These are phyloP conservation scores for Zalophus californianus DNA, from an alignment of 2,797 vertebrate genomes.

Conservation along the genomic window DNA sequence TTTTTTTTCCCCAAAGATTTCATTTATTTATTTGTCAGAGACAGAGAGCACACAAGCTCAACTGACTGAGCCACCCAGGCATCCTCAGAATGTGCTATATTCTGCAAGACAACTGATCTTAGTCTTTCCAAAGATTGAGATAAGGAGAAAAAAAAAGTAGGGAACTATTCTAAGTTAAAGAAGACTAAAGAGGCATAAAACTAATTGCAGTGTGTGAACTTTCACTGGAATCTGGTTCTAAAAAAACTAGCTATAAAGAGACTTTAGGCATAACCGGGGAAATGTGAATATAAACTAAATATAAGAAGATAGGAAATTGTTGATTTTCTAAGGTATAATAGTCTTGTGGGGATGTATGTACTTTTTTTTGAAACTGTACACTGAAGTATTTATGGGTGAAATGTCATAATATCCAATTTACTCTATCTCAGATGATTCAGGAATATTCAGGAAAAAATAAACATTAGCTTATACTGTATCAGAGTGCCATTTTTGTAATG, in stretches of 20 bases:
- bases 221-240: conserved; percentile 32
- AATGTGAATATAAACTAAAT: conserved; percentile 49
- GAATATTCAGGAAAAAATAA: conserved; percentile 42
- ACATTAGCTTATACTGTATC: neutral
- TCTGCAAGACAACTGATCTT: conserved; percentile 27
- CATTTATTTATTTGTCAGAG: too few relatives aligned
- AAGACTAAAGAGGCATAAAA: conserved; percentile 2
- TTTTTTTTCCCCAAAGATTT: too few relatives aligned
- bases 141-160: neutral
- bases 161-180: conserved; percentile 57
- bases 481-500: conserved; percentile 5
- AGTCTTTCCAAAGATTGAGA: conserved; percentile 20
- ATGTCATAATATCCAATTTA: conserved; percentile 6
- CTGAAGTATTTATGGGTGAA: neutral
- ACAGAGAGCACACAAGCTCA: too few relatives aligned
- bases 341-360: neutral
- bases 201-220: neutral
- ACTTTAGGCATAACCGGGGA: conserved; percentile 20
- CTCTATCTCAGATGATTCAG: conserved; percentile 47
- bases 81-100: neutral
- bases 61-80: too few relatives aligned
- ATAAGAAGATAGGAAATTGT: neutral
- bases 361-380: neutral
- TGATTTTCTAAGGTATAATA: conserved; percentile 57
- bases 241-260: conserved; percentile 16